Evolutionary conservation across 2,113 vertebrate species (phyloP), one percentile per base, ranked within the genome.

Genomic region (Puffinus mauretanicus): DNA sequence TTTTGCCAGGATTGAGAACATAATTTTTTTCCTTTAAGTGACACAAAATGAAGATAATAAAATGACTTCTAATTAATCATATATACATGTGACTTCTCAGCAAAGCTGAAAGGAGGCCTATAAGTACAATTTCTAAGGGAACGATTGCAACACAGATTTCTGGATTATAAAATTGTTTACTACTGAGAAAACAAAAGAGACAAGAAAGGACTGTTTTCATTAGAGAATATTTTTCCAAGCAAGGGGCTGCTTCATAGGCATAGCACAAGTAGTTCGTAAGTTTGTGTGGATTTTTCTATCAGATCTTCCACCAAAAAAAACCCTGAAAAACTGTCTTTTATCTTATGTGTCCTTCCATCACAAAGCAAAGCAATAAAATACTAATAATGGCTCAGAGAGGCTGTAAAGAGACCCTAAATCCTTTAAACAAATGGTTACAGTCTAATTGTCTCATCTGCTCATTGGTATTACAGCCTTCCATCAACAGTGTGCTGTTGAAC

Each of bases 391-490:
- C 90, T 96, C 78, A 40, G 54, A 96, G 57, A 94, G 66, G 82
- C 93, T 92, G 75, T 96, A 97, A 98, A 96, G 94, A 94, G 62
- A 93, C 82, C 88, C 34, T 98, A 98, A 98, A 98, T 98, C 96
- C 97, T 98, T 97, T 97, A 98, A 98, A 98, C 95, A 98, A 98
- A 98, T 97, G 87, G 76, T 97, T 98, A 93, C 86, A 97, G 97
- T 97, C 97, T 98, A 96, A 98, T 98, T 98, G 97, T 98, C 91
- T 98, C 96, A 95, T 98, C 97, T 98, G 49, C 90, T 97, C 91
- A 82, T 96, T 96, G 88, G 82, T 96, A 93, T 94, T 97, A 95
- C 54, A 94, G 91, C 78, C 67, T 96, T 94, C 88, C 92, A 96
- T 98, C 97, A 96, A 88, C 88, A 93, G 36, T 87, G 77, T 93